These are phyloP conservation scores for Alsophila aescularia DNA, from an alignment of 2,888 invertebrate genomes.

Conservation along the genomic window DNA sequence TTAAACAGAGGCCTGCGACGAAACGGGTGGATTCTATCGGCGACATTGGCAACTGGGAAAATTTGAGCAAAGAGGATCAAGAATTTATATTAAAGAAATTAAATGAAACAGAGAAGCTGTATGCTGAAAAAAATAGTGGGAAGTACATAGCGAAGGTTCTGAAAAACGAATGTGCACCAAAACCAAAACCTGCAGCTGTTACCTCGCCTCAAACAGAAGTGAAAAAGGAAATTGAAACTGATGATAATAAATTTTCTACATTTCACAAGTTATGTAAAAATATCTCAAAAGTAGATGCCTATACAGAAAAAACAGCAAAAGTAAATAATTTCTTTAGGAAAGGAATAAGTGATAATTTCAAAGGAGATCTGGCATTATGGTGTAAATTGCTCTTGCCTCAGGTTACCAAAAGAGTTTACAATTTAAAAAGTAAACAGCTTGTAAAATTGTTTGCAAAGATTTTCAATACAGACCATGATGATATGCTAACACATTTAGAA, in stretches of 20 bases:
- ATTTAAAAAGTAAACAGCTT: slow-evolving; percentile 96
- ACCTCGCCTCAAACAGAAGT: slow-evolving; percentile 18
- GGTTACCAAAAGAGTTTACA: slow-evolving; percentile 93
- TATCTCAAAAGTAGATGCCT: slow-evolving; percentile 90
- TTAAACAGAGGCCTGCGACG: slow-evolving; percentile 91
- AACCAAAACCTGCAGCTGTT: slow-evolving; percentile 25
- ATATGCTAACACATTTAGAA: slow-evolving; percentile 94
- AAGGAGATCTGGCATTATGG: slow-evolving; percentile 92
- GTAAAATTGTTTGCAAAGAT: slow-evolving; percentile 94
- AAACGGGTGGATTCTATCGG: slow-evolving; percentile 91
- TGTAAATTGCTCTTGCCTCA: slow-evolving; percentile 93
- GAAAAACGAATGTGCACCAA: slow-evolving; percentile 59
- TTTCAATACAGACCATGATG: slow-evolving; percentile 88
- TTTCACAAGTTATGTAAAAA: slow-evolving; percentile 91
- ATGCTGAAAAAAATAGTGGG: slow-evolving; percentile 78
- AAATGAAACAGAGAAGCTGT: slow-evolving; percentile 84
- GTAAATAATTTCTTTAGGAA: slow-evolving; percentile 87
- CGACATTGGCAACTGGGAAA: slow-evolving; percentile 91
- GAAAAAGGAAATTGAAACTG: slow-evolving; percentile 48
- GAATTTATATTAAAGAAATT: slow-evolving; percentile 86
- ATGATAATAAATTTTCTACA: slow-evolving; percentile 90
- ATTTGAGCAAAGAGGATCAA: slow-evolving; percentile 87
- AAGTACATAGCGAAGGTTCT: slow-evolving; percentile 73
- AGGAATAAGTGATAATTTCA: slow-evolving; percentile 86
- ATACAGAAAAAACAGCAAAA: slow-evolving; percentile 91